Base-by-base conservation (phyloP, 2,797 vertebrate species). In the Gymnopithys bicolor region DNA sequence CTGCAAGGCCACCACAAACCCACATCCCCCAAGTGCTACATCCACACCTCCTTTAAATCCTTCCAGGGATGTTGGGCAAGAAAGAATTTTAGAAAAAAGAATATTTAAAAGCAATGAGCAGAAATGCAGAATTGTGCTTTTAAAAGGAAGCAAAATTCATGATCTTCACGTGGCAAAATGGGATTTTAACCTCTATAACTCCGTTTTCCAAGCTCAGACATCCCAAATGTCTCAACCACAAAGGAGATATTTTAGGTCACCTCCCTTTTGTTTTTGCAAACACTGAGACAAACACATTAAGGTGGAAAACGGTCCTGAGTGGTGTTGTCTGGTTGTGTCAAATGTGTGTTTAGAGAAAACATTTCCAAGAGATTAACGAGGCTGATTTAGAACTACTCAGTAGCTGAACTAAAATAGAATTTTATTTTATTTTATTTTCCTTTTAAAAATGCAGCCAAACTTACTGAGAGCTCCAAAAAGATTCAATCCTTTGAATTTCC, bases 1-100 rank as follows among this genome's bases (percentile, higher is more conserved):
- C 30, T 53, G 52, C 30, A 5, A 11, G 52, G 30, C 52, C 52
- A 53, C 30, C 19, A 32, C 30, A 19, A 32, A 32, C 19, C 28
- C 51, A 30, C 28, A 30, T 52, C 51, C 51, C 51, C 51, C 37
- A 9, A 1, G 14, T 35, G 53, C 33, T 48, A 19, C 48, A 19
- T 9, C 41, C 33, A 13, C 27, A 6, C 0, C 0, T 28, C 43
- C 43, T 45, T 37, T 15, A 30, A 45, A 18, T 51, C 43, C 35
- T 28, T 19, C 11, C 56, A 45, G 49, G 55, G 22, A 1, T 24
- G 27, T 1, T 35, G 55, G 32, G 7, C 2, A 37, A 76, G 35
- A 35, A 21, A 24, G 37, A 41, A 62, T 21, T 30, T 62, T 21
- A 41, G 59, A 41, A 27, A 37, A 62, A 30, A 41, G 37, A 14